phyloP scores from a whole-genome alignment of 2,113 vertebrate species.

The Suricata suricatta region DNA sequence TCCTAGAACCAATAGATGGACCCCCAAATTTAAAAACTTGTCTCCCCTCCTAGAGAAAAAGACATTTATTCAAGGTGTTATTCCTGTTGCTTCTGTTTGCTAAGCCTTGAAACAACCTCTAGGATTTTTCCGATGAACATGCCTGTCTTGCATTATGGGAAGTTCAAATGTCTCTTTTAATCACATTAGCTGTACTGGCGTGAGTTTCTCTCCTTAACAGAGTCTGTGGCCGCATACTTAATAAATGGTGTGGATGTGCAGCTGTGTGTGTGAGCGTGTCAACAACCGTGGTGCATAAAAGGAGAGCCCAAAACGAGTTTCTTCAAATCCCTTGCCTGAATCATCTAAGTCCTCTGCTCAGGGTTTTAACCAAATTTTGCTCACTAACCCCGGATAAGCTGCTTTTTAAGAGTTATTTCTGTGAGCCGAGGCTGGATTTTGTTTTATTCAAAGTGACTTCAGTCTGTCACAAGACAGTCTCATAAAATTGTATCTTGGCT shows the following conservation, averaged over 20 bases:
- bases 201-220: slow-evolving; percentile 44
- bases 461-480: slow-evolving; percentile 84
- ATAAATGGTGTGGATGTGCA: slow-evolving; percentile 60
- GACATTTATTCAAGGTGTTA: slow-evolving; percentile 68
- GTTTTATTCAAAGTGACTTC: slow-evolving; percentile 83
- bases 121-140: slow-evolving; percentile 66
- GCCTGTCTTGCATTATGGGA: slow-evolving; percentile 53
- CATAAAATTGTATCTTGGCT: slow-evolving; percentile 85
- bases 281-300: neutral
- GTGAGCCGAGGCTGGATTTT: slow-evolving; percentile 78
- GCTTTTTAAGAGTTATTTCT: slow-evolving; percentile 74
- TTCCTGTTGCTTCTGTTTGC: slow-evolving; percentile 67
- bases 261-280: slow-evolving; percentile 45
- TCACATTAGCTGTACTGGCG: slow-evolving; percentile 42
- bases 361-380: slow-evolving; percentile 72
- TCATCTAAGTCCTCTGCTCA: neutral
- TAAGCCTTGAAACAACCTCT: slow-evolving; percentile 69
- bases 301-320: neutral
- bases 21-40: slow-evolving; percentile 70
- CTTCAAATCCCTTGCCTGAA: neutral
- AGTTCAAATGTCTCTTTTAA: slow-evolving; percentile 66
- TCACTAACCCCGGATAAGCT: slow-evolving; percentile 48
- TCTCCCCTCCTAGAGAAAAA: slow-evolving; percentile 69
- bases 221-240: slow-evolving; percentile 51
- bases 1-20: neutral